Conservation (phyloP, 2,113 vertebrate genomes). For the Menura novaehollandiae region DNA sequence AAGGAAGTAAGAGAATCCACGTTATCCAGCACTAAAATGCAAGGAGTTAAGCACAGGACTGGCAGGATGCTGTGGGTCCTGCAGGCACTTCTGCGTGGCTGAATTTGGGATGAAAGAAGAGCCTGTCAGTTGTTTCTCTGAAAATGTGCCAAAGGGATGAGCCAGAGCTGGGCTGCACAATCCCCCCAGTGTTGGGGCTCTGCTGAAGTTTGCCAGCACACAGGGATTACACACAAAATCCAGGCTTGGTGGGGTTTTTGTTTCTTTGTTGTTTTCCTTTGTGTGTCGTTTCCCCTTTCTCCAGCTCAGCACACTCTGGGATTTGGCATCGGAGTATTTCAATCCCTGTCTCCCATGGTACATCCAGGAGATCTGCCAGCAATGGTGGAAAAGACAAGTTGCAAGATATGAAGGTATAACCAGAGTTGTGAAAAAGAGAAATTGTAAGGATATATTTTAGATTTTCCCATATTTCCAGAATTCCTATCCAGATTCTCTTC, state of each 20-base stretch:
- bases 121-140: neutral
- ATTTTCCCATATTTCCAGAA: neutral
- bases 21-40: neutral
- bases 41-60: neutral
- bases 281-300: neutral
- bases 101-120: neutral
- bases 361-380: neutral
- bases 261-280: neutral
- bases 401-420: neutral
- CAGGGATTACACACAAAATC: neutral
- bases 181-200: neutral
- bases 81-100: neutral
- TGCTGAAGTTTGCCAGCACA: neutral
- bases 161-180: neutral
- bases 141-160: neutral
- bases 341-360: neutral
- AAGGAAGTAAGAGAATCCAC: fast-evolving
- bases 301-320: neutral
- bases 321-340: neutral
- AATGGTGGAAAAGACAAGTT: neutral
- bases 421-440: neutral
- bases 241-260: neutral
- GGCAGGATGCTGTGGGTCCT: neutral
- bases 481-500: neutral
- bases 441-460: too few species aligned